These are phyloP conservation scores for Sebastes miniatus DNA, from an alignment of 2,797 vertebrate species.

Conservation along the genomic window DNA sequence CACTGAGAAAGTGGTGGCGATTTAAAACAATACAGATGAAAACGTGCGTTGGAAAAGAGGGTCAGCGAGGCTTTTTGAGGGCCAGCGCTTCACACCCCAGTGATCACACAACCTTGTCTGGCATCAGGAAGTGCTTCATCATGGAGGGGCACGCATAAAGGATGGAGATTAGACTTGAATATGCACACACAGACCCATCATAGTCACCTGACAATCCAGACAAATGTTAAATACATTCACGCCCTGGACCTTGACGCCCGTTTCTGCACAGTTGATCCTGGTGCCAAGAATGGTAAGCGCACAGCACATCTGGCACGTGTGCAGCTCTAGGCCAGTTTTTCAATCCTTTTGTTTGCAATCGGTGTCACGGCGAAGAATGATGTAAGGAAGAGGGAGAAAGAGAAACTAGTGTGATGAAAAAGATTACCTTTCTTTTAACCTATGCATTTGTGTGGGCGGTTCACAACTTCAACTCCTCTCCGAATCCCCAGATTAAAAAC, in stretches of 20 bases:
- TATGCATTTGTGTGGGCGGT: conserved; percentile 8
- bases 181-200: background rate
- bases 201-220: background rate
- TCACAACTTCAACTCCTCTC: background rate
- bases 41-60: background rate
- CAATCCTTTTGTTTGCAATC: conserved; percentile 26
- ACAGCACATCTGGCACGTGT: conserved; percentile 9
- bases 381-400: background rate
- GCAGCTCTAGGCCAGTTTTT: conserved; percentile 1
- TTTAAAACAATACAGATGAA: conserved; percentile 37
- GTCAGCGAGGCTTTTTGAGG: conserved; percentile 23
- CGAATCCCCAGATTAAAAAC: conserved; percentile 41
- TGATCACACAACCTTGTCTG: conserved; percentile 12
- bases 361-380: background rate
- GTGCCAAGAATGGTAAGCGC: conserved; percentile 15
- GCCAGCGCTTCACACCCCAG: conserved; percentile 33
- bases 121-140: conserved; percentile 3
- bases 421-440: conserved; percentile 14
- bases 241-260: background rate
- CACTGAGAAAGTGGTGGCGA: conserved; percentile 5
- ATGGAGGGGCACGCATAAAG: background rate
- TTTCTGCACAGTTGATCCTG: background rate
- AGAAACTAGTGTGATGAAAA: conserved; percentile 6
- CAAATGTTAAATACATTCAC: background rate
- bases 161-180: background rate